Conservation (phyloP, 2,888 invertebrate species). For the Selenia dentaria region DNA sequence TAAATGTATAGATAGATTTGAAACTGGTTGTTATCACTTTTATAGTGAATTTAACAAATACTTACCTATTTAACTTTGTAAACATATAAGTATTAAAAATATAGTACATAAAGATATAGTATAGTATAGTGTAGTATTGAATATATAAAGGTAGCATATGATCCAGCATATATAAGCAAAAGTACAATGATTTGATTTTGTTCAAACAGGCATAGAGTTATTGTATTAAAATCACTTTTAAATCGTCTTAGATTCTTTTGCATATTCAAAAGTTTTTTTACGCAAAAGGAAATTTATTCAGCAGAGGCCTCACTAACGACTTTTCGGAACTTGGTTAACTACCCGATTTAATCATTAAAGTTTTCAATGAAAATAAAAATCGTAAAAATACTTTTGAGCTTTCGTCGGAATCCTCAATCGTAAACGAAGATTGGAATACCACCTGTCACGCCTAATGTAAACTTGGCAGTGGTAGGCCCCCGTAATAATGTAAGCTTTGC, state of each 20-base stretch:
- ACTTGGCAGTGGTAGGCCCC: slow-evolving; percentile 27
- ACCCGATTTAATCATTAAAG: slow-evolving; percentile 36
- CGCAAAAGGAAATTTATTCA: slow-evolving; percentile 28
- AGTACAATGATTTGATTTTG: no score
- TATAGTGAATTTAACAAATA: no score
- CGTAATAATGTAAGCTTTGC: slow-evolving; percentile 39
- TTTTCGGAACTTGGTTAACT: slow-evolving; percentile 34
- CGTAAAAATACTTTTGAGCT: slow-evolving; percentile 40
- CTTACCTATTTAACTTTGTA: no score
- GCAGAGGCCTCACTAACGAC: slow-evolving; percentile 32
- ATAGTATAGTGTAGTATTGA: no score
- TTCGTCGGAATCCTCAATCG: slow-evolving; percentile 46
- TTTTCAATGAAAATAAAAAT: slow-evolving; percentile 40
- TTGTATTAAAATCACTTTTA: slow-evolving; percentile 23
- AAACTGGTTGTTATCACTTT: no score
- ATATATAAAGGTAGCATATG: no score
- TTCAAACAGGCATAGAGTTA: slow-evolving; percentile 3
- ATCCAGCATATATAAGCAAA: no score
- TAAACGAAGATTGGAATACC: slow-evolving; percentile 51
- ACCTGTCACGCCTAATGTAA: slow-evolving; percentile 49
- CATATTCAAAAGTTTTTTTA: slow-evolving; percentile 27
- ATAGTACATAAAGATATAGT: no score
- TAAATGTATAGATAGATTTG: no score
- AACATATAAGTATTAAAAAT: no score
- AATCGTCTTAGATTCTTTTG: slow-evolving; percentile 26